phyloP scores from a whole-genome alignment of 2,797 vertebrate genomes.

The Sus cebifrons region DNA sequence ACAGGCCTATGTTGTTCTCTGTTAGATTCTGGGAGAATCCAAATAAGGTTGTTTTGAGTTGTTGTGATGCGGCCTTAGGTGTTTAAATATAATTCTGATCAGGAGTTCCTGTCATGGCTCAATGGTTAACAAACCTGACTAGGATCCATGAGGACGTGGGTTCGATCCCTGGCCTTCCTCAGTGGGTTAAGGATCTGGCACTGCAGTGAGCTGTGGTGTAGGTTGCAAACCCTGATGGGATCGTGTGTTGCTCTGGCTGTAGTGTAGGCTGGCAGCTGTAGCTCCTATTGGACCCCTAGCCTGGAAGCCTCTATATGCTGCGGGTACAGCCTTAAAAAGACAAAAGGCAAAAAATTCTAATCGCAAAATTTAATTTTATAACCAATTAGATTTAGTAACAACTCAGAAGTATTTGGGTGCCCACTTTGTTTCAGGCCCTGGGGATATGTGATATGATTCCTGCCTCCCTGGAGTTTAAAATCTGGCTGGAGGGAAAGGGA shows the following conservation, averaged over 20 bases:
- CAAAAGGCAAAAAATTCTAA: background rate
- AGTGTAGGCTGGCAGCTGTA: no score
- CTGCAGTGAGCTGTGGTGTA: no score
- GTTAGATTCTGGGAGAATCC: background rate
- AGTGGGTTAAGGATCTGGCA: no score
- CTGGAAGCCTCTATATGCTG: no score
- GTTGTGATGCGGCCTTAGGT: background rate
- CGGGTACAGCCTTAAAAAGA: no score
- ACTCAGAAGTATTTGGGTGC: background rate
- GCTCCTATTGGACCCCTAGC: no score
- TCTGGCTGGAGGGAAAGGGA: background rate
- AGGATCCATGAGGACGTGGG: no score
- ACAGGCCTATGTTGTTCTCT: background rate
- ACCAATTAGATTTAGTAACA: background rate
- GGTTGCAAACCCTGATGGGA: no score
- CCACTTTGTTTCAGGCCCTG: background rate
- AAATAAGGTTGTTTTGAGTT: background rate
- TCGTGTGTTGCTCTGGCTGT: no score
- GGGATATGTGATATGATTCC: background rate
- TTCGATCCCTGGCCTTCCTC: no score
- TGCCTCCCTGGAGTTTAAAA: background rate
- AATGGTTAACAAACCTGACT: no score
- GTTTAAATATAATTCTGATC: background rate
- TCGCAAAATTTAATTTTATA: slow-evolving; percentile 32
- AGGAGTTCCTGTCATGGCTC: background rate